Conservation (phyloP, 2,113 vertebrate species). For the Haemorhous mexicanus region DNA sequence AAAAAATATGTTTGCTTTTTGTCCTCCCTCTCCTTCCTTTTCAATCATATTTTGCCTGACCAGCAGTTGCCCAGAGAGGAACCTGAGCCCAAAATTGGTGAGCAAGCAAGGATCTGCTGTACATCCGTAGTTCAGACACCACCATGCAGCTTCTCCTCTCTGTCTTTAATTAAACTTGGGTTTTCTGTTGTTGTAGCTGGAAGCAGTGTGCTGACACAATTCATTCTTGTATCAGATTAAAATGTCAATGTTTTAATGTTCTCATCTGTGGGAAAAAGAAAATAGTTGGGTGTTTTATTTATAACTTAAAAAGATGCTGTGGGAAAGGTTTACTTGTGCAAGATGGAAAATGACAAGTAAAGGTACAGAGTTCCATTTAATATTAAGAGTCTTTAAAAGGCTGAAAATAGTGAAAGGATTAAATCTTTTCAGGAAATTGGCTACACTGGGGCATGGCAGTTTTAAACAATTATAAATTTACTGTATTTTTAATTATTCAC, state of each 20-base stretch:
- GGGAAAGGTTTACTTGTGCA: slow-evolving; percentile 60
- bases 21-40: background rate
- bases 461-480: background rate
- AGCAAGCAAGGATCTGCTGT: background rate
- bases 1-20: background rate
- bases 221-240: slow-evolving; percentile 77
- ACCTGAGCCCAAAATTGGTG: slow-evolving; percentile 19
- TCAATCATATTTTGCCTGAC: background rate
- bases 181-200: slow-evolving; percentile 75
- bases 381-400: background rate
- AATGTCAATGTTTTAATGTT: slow-evolving; percentile 78
- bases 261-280: slow-evolving; percentile 76
- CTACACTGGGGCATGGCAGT: background rate
- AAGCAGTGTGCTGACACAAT: slow-evolving; percentile 77
- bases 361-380: slow-evolving; percentile 53
- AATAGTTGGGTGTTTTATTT: slow-evolving; percentile 76
- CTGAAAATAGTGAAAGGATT: background rate
- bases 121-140: slow-evolving; percentile 36
- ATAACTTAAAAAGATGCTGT: slow-evolving; percentile 68
- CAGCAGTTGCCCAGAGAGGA: slow-evolving; percentile 2
- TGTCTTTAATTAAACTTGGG: slow-evolving; percentile 79
- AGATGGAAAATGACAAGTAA: slow-evolving; percentile 62
- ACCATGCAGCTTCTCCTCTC: slow-evolving; percentile 50
- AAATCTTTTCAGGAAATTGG: background rate
- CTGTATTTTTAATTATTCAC: background rate